A percentile compares a stretch with the other conserved stretches of the same genome.
Conservation (phyloP, 2,888 invertebrate genomes). For the Hetaerina titia region DNA sequence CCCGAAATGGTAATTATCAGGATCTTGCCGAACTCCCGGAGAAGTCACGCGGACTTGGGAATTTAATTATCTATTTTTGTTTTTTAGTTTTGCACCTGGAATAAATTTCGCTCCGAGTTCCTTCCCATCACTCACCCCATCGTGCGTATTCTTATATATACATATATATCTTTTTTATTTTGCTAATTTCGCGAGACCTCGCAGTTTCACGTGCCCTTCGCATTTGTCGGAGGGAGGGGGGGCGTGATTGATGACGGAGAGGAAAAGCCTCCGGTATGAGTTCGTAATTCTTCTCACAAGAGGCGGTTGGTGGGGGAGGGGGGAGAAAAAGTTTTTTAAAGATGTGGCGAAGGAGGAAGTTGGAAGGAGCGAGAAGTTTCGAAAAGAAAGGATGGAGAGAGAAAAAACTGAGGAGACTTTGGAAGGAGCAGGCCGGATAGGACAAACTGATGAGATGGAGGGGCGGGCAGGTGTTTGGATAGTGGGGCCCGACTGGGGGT, state of each 20-base stretch:
- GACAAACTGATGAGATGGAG: no score
- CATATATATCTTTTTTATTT: constrained; percentile 18
- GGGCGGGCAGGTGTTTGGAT: neutral
- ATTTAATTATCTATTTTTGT: no score
- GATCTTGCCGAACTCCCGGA: no score
- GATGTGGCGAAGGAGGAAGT: neutral
- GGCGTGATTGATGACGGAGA: neutral
- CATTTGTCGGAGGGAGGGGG: neutral
- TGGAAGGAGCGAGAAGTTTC: neutral
- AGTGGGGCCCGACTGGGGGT: neutral
- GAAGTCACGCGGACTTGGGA: no score
- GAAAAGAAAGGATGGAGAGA: neutral
- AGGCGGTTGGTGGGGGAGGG: neutral
- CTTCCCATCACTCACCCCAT: neutral
- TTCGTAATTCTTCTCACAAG: neutral
- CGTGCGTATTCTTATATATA: no score
- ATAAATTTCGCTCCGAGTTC: neutral
- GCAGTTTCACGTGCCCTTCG: neutral
- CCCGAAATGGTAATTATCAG: no score
- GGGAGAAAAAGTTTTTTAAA: neutral
- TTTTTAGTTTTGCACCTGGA: neutral
- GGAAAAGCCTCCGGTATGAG: neutral
- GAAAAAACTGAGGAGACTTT: neutral
- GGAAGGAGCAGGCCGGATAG: neutral
- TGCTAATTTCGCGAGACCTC: neutral